phyloP scores from a whole-genome alignment of 2,888 invertebrate genomes.

The Calliopum simillimum region DNA sequence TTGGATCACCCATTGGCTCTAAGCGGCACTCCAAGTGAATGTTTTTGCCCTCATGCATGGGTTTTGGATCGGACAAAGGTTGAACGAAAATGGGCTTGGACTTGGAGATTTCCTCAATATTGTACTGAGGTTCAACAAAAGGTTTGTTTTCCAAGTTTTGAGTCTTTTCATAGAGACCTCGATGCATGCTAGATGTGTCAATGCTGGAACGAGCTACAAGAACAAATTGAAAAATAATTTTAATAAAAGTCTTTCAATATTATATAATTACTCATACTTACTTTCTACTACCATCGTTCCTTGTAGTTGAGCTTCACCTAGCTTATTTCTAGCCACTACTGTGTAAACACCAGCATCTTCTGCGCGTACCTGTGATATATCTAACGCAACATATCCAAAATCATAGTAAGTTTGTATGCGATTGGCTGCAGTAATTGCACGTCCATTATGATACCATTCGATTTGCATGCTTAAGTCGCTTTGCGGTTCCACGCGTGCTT shows the following conservation, averaged over 20 bases:
- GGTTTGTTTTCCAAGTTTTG: constrained; percentile 86
- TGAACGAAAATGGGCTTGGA: constrained; percentile 95
- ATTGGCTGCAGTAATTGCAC: constrained; percentile 87
- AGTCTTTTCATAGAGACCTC: constrained; percentile 87
- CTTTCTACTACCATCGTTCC: constrained; percentile 90
- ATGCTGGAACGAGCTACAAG: constrained; percentile 85
- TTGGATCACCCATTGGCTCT: constrained; percentile 96
- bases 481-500: constrained; percentile 94
- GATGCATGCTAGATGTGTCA: constrained; percentile 92
- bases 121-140: constrained; percentile 88
- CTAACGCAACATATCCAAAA: constrained; percentile 96
- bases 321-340: constrained; percentile 89
- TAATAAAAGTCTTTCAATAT: background rate
- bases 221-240: constrained; percentile 18
- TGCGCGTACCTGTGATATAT: constrained; percentile 90
- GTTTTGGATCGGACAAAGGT: constrained; percentile 87
- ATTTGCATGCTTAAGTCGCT: constrained; percentile 92
- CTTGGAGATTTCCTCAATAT: constrained; percentile 92
- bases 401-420: constrained; percentile 95
- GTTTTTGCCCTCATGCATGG: constrained; percentile 87
- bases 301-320: constrained; percentile 88
- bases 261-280: constrained; percentile 69
- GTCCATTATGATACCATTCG: constrained; percentile 98
- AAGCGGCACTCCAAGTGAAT: constrained; percentile 91
- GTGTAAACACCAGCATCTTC: constrained; percentile 95